Base-by-base conservation (phyloP, 1,140 invertebrate species). In the Drosophila pruinosa region DNA sequence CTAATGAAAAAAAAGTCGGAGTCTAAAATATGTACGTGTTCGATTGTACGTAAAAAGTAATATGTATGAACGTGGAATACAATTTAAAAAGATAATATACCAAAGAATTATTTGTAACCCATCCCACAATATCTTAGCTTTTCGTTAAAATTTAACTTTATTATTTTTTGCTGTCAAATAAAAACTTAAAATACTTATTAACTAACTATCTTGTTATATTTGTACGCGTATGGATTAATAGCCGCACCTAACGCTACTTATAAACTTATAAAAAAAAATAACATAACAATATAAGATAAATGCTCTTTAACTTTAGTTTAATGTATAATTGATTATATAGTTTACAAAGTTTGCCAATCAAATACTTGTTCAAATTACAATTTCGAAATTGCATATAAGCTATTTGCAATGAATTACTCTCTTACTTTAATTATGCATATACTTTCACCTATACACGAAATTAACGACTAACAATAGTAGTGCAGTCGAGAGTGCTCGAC, bases 151-250 rank as follows among this genome's bases (percentile, higher is more conserved):
- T 22, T 34, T 24, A 1, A 7, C 43, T 53, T 64, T 64, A 41
- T 50, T 64, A 15, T 1, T 14, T 48, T 67, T 14, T n/a, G n/a
- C n/a, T n/a, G n/a, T 3, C 2, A 48, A 48, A 17, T 52, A 67
- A 61, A 14, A 36, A 69, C 21, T 52, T 69, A 36, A 68, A 45
- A 47, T 47, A 64, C 67, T 70, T 70, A 70, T 41, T 56, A 48
- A 48, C 59, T 64, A 56, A 39, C 38, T 48, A 70, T 54, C 17
- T 61, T 52, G 12, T 14, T 19, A 34, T 47, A 43, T 10, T 17
- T 67, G n/a, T 48, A 53, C 45, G 22, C 28, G 10, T 62, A 8
- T 24, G 41, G 31, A 26, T 26, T 15, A 15, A n/a, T 19, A 41
- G 19, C 31, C 48, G 47, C 26, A 45, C 65, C 58, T 63, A 63